These are phyloP conservation scores for Druceiella hillmani DNA, from an alignment of 2,888 invertebrate genomes.

Conservation along the genomic window DNA sequence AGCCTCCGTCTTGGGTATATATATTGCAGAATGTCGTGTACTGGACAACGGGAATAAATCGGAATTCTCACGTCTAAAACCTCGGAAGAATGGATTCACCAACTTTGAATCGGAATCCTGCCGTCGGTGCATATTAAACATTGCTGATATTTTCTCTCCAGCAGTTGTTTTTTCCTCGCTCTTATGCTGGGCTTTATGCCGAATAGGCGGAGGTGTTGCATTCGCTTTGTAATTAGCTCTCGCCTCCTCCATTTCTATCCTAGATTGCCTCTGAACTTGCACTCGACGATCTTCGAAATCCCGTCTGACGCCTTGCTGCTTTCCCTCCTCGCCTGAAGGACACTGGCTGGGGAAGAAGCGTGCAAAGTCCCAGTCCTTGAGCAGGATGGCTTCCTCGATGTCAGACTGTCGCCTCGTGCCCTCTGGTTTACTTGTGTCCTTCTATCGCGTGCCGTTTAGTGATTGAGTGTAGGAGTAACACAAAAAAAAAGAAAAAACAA, in stretches of 20 bases:
- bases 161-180: conserved; percentile 38
- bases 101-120: conserved; percentile 70
- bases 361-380: conserved; percentile 85
- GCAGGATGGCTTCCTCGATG: conserved; percentile 70
- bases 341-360: conserved; percentile 67
- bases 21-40: conserved; percentile 68
- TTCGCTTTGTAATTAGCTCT: conserved; percentile 43
- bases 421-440: conserved; percentile 38
- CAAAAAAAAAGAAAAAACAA: conserved; percentile 46
- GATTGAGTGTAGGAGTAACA: conserved; percentile 30
- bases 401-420: conserved; percentile 45
- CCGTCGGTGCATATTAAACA: conserved; percentile 57
- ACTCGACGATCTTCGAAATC: conserved; percentile 38
- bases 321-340: conserved; percentile 34
- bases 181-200: conserved; percentile 40
- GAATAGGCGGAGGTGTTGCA: conserved; percentile 41
- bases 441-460: too few relatives aligned
- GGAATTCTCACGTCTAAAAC: conserved; percentile 78
- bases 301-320: conserved; percentile 35
- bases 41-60: conserved; percentile 75
- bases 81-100: conserved; percentile 66
- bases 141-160: conserved; percentile 44
- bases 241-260: conserved; percentile 45
- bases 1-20: conserved; percentile 53
- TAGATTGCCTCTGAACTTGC: conserved; percentile 42